Conservation (phyloP, 2,888 invertebrate genomes). For the Drosophila rellima region DNA sequence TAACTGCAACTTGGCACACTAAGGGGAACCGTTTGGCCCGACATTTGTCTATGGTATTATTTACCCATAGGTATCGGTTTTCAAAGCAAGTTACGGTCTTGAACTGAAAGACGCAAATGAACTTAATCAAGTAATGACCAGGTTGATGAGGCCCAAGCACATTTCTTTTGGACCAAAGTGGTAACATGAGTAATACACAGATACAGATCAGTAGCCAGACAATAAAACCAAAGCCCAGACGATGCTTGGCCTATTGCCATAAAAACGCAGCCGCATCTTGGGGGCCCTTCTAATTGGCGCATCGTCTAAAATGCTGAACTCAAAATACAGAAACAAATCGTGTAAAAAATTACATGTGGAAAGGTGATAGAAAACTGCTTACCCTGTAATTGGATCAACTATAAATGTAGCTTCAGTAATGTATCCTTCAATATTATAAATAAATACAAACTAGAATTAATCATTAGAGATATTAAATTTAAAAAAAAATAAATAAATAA, state of each 20-base stretch:
- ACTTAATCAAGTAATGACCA: slow-evolving; percentile 79
- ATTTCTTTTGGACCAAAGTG: slow-evolving; percentile 58
- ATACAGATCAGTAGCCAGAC: slow-evolving; percentile 77
- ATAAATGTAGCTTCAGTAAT: background rate
- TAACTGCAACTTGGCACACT: slow-evolving; percentile 65
- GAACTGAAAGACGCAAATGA: slow-evolving; percentile 64
- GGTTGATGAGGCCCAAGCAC: slow-evolving; percentile 67
- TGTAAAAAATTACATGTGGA: background rate
- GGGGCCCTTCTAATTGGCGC: slow-evolving; percentile 73
- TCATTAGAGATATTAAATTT: background rate
- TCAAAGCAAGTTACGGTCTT: slow-evolving; percentile 42
- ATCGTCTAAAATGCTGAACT: slow-evolving; percentile 36
- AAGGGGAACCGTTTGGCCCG: slow-evolving; percentile 13
- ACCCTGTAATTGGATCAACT: background rate
- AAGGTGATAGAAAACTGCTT: background rate
- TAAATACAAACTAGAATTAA: background rate
- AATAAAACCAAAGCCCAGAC: slow-evolving; percentile 66
- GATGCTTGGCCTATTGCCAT: slow-evolving; percentile 62
- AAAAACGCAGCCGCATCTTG: slow-evolving; percentile 52
- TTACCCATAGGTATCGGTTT: slow-evolving; percentile 65
- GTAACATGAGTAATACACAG: slow-evolving; percentile 74
- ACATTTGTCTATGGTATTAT: slow-evolving; percentile 35
- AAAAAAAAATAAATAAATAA: background rate
- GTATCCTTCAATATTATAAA: background rate
- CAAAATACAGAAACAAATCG: slow-evolving; percentile 17